Evolutionary conservation across 2,113 vertebrate species (phyloP), one percentile per base, ranked within the genome.

Genomic region (Zonotrichia leucophrys): DNA sequence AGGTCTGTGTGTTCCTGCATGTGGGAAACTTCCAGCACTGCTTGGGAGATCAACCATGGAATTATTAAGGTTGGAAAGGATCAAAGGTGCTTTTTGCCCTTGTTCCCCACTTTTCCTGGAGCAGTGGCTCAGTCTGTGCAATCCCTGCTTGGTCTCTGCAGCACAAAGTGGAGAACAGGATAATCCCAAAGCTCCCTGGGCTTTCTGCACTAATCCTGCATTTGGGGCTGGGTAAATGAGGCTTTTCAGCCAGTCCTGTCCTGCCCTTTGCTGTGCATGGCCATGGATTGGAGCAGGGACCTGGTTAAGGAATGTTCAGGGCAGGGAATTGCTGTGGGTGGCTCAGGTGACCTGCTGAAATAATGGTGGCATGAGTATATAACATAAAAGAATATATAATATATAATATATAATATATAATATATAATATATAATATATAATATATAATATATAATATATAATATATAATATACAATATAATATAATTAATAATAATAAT

Each of bases 271-370:
- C 64, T 46, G 72, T 7, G 33, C 47, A 17, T 1, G n/a, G 28
- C 52, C 78, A 4, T 4, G 19, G n/a, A 19, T 3, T 8, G 42
- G 33, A 74, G 63, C 37, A n/a, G 83, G 44, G 55, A 12, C 47
- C 46, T 41, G 28, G 9, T 16, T 35, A 18, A 35, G 83, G 87
- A 68, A 19, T 20, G 35, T 47, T 28, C 59, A 35, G 62, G 64
- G 35, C 76, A 81, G 68, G 80, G 63, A 81, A 11, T 37, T 70
- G 87, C 60, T 60, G 53, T 0, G 9, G 75, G 73, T 17, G 55
- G 59, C 28, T 63, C 0, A 1, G 11, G 37, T 62, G 67, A 42
- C 25, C n/a, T 1, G 0, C 33, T 30, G 49, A 11, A 72, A 27
- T 47, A 3, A 49, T 20, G 80, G 50, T 87, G 46, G 46, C 11